Conservation (phyloP, 2,113 vertebrate species). For the Mesocricetus auratus region DNA sequence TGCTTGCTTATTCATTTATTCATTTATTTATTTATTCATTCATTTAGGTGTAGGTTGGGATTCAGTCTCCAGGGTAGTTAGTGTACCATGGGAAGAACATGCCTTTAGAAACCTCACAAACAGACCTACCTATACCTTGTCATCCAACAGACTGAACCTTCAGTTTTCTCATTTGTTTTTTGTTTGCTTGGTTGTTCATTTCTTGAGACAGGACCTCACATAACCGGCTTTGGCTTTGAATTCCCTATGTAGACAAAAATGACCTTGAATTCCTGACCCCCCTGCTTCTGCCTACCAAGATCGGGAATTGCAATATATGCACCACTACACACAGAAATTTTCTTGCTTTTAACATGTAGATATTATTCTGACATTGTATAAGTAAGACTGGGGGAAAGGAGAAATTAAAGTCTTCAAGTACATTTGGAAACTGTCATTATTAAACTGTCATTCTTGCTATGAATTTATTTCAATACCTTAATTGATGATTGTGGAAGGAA, state of each 20-base stretch:
- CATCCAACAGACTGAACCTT: neutral
- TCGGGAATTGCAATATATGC: neutral
- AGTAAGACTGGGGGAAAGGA: neutral
- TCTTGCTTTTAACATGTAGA: neutral
- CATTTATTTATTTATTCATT: too few relatives aligned
- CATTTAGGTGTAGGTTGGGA: neutral
- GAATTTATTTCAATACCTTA: neutral
- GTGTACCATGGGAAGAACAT: neutral
- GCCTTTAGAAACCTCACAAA: neutral
- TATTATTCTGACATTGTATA: neutral
- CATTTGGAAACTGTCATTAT: constrained; percentile 19
- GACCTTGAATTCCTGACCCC: neutral
- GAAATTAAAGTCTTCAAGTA: neutral
- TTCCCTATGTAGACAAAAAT: neutral
- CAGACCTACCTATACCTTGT: neutral
- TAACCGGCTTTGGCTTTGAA: neutral
- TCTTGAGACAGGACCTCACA: neutral
- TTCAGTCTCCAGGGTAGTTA: neutral
- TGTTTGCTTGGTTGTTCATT: neutral
- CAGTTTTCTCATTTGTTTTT: neutral
- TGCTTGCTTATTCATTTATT: too few relatives aligned
- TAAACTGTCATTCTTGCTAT: neutral
- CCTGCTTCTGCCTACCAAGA: neutral
- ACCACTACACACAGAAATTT: neutral
- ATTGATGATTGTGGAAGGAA: neutral